A percentile compares a stretch with the other conserved stretches of the same genome.
These are phyloP conservation scores for Liopterus haemorrhoidalis DNA, from an alignment of 2,888 invertebrate genomes.

Conservation along the genomic window DNA sequence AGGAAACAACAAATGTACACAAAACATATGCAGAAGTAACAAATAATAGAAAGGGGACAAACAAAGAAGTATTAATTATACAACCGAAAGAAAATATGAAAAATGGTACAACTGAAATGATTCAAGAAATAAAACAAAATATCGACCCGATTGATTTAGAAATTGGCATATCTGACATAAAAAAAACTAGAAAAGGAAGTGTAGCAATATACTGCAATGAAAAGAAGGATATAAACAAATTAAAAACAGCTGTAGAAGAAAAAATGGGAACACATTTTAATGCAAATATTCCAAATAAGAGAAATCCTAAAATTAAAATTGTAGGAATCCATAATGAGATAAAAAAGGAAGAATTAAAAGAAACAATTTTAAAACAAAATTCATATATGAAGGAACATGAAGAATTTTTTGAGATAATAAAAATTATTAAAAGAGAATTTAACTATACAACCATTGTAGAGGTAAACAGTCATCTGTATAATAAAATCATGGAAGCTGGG, in stretches of 20 bases:
- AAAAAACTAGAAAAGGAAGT: background rate
- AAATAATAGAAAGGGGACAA: background rate
- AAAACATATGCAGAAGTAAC: constrained; percentile 6
- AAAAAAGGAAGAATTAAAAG: constrained; percentile 9
- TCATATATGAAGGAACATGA: background rate
- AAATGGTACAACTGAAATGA: background rate
- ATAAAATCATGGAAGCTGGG: background rate
- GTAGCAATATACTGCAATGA: constrained; percentile 1
- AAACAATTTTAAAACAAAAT: constrained; percentile 4
- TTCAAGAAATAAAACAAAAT: constrained; percentile 6
- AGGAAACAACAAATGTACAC: background rate
- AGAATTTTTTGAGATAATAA: constrained; percentile 8
- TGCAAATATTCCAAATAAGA: constrained; percentile 5
- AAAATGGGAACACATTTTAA: constrained; percentile 10
- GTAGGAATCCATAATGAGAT: constrained; percentile 3
- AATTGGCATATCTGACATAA: constrained; percentile 3
- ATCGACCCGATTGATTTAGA: constrained; percentile 6
- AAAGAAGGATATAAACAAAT: constrained; percentile 7
- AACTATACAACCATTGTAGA: background rate
- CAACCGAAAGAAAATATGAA: no score
- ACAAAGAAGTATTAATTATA: constrained; percentile 6
- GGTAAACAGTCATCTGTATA: background rate
- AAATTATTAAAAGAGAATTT: background rate
- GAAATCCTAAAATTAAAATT: constrained; percentile 8
- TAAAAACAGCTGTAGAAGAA: constrained; percentile 6